Evolutionary conservation across 2,888 invertebrate genomes (phyloP).

Genomic region (Hyalella azteca): DNA sequence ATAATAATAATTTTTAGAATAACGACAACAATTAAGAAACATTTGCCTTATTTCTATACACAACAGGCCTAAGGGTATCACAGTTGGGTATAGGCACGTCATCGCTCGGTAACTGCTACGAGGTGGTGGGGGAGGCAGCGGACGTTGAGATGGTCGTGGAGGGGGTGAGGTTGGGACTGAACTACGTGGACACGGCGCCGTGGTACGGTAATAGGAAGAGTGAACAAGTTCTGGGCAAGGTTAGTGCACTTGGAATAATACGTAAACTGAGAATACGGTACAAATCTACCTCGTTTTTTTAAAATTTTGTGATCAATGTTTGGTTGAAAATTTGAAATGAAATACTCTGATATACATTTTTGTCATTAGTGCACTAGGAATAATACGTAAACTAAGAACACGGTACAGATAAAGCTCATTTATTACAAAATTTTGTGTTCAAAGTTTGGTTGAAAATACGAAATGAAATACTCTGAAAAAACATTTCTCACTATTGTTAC

Average conservation of each 20-base stretch:
- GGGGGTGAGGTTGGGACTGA: slow-evolving; percentile 80
- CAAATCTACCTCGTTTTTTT: not conserved
- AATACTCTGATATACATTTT: not conserved
- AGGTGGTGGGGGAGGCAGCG: slow-evolving; percentile 67
- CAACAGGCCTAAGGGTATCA: slow-evolving; percentile 70
- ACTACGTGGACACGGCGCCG: slow-evolving; percentile 90
- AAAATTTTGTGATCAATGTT: not conserved
- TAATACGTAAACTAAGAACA: not conserved
- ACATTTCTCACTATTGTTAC: not conserved
- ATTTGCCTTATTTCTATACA: too few relatives aligned
- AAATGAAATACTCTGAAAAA: not conserved
- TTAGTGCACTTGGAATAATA: slow-evolving; percentile 50
- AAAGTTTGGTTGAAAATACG: not conserved
- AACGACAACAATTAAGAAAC: too few relatives aligned
- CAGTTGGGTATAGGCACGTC: slow-evolving; percentile 78
- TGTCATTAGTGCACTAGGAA: not conserved
- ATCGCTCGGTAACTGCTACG: slow-evolving; percentile 72
- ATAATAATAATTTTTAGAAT: too few relatives aligned
- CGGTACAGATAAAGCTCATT: not conserved
- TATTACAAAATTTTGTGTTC: not conserved
- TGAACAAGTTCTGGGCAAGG: slow-evolving; percentile 80
- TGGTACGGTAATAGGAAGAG: slow-evolving; percentile 91
- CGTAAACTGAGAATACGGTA: not conserved
- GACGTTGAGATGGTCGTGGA: slow-evolving; percentile 73
- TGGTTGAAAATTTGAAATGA: not conserved